Evolutionary conservation across 2,888 invertebrate species (phyloP).

Genomic region (Apotomis capreana): DNA sequence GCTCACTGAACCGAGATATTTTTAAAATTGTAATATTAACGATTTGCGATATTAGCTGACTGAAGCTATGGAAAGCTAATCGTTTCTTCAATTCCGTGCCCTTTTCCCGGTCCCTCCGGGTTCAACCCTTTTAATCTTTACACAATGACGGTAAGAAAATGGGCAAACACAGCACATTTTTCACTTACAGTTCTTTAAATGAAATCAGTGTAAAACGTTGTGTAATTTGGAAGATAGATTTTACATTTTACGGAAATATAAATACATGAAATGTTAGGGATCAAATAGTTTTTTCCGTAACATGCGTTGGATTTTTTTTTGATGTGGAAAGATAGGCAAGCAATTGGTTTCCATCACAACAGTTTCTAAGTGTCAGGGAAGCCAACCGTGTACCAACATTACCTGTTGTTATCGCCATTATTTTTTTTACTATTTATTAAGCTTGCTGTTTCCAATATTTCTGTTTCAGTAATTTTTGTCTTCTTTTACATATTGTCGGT

Average conservation of each 20-base stretch:
- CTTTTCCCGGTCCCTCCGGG: slow-evolving; percentile 19
- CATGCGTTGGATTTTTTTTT: no score
- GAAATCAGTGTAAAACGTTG: not conserved
- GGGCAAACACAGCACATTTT: slow-evolving; percentile 35
- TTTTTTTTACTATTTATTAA: no score
- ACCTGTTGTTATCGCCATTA: no score
- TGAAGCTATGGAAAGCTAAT: slow-evolving; percentile 30
- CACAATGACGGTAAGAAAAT: slow-evolving; percentile 37
- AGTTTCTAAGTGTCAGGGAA: no score
- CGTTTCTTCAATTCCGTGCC: slow-evolving; percentile 33
- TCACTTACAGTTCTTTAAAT: slow-evolving; percentile 27
- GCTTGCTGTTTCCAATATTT: no score
- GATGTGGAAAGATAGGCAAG: no score
- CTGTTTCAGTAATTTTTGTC: no score
- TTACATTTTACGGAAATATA: not conserved
- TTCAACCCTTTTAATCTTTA: slow-evolving; percentile 32
- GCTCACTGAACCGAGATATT: not conserved
- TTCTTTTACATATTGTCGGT: no score
- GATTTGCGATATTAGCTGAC: slow-evolving; percentile 29
- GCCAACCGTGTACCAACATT: no score
- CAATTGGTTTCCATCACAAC: no score
- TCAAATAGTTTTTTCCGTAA: no score
- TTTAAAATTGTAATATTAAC: slow-evolving; percentile 15
- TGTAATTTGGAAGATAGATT: slow-evolving; percentile 5
- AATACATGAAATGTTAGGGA: not conserved